Evolutionary conservation across 1,140 invertebrate species (phyloP).

Genomic region (Pantala flavescens): DNA sequence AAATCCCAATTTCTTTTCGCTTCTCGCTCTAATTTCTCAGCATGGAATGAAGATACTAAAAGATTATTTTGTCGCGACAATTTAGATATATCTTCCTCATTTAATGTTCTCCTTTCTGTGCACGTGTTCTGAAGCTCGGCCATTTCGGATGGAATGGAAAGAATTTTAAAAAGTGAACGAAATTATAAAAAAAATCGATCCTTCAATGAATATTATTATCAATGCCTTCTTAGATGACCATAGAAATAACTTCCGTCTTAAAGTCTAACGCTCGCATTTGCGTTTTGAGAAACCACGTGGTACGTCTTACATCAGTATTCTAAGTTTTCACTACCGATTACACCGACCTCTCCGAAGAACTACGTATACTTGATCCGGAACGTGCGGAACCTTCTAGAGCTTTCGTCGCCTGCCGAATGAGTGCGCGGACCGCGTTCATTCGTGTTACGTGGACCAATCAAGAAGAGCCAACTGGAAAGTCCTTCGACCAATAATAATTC

Average conservation of each 20-base stretch:
- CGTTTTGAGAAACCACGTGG: too few species aligned
- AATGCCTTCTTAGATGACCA: too few species aligned
- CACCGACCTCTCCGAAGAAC: too few species aligned
- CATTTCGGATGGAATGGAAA: not conserved
- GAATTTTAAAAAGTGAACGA: too few species aligned
- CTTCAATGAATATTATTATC: too few species aligned
- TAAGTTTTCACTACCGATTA: too few species aligned
- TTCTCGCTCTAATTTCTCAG: conserved; percentile 70
- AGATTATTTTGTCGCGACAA: conserved; percentile 57
- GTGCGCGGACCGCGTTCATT: too few species aligned
- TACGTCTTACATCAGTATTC: too few species aligned
- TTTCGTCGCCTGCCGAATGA: not conserved
- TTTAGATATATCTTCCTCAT: conserved; percentile 45
- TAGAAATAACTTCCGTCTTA: too few species aligned
- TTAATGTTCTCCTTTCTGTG: conserved; percentile 28
- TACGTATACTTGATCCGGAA: too few species aligned
- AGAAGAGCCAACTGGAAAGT: not conserved
- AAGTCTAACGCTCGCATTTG: too few species aligned
- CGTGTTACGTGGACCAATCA: not conserved
- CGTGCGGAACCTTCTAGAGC: not conserved
- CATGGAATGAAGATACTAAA: conserved; percentile 64
- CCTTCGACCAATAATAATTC: not conserved
- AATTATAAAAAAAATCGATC: too few species aligned
- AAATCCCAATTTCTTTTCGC: conserved; percentile 93
- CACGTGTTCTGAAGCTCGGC: not conserved